These are phyloP conservation scores for Atlantisia rogersi DNA, from an alignment of 2,113 vertebrate species.

Conservation along the genomic window DNA sequence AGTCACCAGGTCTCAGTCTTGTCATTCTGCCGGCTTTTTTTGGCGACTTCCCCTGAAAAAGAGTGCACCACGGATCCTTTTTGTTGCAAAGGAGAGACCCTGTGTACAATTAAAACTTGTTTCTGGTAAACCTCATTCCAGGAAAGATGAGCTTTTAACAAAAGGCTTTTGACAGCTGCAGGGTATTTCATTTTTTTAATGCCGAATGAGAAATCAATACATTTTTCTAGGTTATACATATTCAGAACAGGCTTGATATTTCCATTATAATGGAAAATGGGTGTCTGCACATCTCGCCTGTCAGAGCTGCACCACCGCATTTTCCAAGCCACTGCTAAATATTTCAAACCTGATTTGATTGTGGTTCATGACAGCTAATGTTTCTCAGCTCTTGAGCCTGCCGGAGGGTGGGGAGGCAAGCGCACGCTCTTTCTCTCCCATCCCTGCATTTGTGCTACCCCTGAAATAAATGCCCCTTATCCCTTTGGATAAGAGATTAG, in stretches of 20 bases:
- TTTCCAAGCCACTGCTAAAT: constrained; percentile 99
- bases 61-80: background rate
- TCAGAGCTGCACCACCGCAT: constrained; percentile 92
- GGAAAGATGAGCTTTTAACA: constrained; percentile 98
- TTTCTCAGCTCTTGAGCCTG: constrained; percentile 79
- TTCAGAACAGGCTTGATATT: constrained; percentile 92
- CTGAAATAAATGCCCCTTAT: constrained; percentile 50
- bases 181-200: constrained; percentile 93
- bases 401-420: constrained; percentile 67
- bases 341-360: constrained; percentile 98
- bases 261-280: constrained; percentile 91
- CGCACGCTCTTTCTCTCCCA: constrained; percentile 26
- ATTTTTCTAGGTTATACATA: constrained; percentile 98
- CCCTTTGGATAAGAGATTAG: constrained; percentile 22
- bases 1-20: background rate
- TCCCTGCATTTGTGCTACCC: constrained; percentile 30
- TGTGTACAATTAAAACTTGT: constrained; percentile 95
- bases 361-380: constrained; percentile 92
- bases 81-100: constrained; percentile 76
- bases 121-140: constrained; percentile 89
- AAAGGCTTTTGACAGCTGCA: constrained; percentile 98
- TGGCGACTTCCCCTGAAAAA: constrained; percentile 30
- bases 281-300: constrained; percentile 88
- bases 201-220: constrained; percentile 99
- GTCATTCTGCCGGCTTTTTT: background rate